Evolutionary conservation across 2,888 invertebrate species (phyloP).

Genomic region (Drosophila cyrtoloma): DNA sequence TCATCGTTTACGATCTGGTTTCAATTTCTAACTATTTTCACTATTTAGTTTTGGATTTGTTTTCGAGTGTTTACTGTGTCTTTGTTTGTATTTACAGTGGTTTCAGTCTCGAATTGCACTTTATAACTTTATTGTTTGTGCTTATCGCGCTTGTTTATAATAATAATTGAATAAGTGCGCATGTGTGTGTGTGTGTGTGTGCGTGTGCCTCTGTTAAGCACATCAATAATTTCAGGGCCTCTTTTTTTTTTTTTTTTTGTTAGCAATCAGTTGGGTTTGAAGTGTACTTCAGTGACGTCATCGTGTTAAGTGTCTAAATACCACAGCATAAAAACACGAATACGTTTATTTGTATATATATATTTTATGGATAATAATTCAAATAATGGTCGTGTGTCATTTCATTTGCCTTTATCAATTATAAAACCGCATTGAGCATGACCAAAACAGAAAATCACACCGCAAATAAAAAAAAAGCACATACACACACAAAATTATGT

Average conservation of each 20-base stretch:
- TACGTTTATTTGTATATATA: too few relatives aligned
- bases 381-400: constrained; percentile 36
- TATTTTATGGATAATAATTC: constrained; percentile 25
- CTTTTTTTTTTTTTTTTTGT: constrained; percentile 21
- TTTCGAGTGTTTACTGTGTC: not conserved
- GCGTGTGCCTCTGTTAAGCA: constrained; percentile 15
- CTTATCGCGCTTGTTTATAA: constrained; percentile 45
- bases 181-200: not conserved
- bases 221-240: constrained; percentile 24
- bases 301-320: not conserved
- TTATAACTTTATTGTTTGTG: constrained; percentile 52
- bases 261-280: constrained; percentile 9
- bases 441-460: constrained; percentile 50
- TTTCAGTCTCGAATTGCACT: constrained; percentile 64
- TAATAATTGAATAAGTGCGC: constrained; percentile 1
- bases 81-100: constrained; percentile 37
- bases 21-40: not conserved
- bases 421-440: constrained; percentile 66
- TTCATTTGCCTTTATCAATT: constrained; percentile 60
- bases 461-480: not conserved
- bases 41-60: not conserved
- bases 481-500: not conserved
- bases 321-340: constrained; percentile 7
- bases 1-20: not conserved
- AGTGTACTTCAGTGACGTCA: constrained; percentile 44